Conservation (phyloP, 2,113 vertebrate genomes). For the Pachyramphus minor region DNA sequence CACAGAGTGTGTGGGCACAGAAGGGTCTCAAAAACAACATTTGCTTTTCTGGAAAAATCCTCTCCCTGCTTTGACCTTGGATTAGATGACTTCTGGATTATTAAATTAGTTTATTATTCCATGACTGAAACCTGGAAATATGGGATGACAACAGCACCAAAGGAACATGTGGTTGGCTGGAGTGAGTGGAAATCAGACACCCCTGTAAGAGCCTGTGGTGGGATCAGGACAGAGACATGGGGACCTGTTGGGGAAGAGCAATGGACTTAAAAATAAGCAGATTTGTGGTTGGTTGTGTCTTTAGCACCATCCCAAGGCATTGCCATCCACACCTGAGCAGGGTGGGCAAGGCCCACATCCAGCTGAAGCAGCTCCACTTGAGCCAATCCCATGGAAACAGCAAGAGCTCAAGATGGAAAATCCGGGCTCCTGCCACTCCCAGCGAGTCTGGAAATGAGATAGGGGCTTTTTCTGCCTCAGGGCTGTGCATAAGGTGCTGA, state of each 20-base stretch:
- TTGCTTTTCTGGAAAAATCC: neutral
- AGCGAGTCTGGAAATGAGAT: neutral
- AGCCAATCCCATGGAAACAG: neutral
- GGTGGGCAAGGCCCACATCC: neutral
- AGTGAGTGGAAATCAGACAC: neutral
- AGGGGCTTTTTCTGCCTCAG: neutral
- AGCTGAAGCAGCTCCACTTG: neutral
- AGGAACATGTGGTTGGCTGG: rapidly evolving
- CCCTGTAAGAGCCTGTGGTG: too few relatives aligned
- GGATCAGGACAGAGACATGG: neutral
- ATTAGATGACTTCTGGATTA: neutral
- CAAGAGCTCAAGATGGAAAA: neutral
- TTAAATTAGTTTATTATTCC: neutral
- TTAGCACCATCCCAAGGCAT: neutral
- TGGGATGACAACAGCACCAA: neutral
- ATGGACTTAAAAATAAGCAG: neutral
- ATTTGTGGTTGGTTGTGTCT: neutral
- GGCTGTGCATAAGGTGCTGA: neutral
- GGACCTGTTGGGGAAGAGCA: neutral
- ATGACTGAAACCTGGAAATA: neutral
- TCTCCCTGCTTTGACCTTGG: neutral
- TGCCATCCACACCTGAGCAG: neutral
- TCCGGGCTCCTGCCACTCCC: neutral
- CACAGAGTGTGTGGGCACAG: neutral
- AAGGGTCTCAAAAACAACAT: neutral